Evolutionary conservation across 1,140 invertebrate genomes (phyloP).

Genomic region (Pseudomyrmex sp.): DNA sequence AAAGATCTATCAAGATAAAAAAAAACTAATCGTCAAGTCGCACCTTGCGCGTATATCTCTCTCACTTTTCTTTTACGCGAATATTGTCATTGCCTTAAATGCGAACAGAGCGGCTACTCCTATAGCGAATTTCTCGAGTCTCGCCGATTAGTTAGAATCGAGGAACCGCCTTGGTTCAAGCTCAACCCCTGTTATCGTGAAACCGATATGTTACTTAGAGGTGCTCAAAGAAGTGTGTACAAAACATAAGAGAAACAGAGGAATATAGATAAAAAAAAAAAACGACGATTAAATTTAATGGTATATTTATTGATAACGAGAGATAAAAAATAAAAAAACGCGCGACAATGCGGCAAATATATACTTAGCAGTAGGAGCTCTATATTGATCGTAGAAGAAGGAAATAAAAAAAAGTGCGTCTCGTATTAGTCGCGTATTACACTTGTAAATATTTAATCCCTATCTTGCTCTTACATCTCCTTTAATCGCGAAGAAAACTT

Average conservation of each 20-base stretch:
- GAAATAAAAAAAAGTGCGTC: conserved; percentile 26
- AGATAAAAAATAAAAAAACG: background rate
- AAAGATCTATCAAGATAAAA: no score
- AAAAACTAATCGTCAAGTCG: no score
- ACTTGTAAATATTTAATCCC: conserved; percentile 50
- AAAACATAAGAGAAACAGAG: conserved; percentile 59
- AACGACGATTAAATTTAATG: conserved; percentile 73
- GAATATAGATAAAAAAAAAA: conserved; percentile 62
- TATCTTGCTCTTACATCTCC: conserved; percentile 48
- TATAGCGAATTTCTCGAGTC: conserved; percentile 48
- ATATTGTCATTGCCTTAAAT: conserved; percentile 58
- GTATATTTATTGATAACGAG: conserved; percentile 75
- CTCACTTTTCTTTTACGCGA: conserved; percentile 17
- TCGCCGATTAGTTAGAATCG: conserved; percentile 49
- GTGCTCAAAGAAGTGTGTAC: conserved; percentile 80
- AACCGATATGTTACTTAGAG: conserved; percentile 77
- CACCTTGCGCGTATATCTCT: background rate
- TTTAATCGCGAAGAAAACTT: conserved; percentile 18
- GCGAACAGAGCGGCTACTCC: conserved; percentile 43
- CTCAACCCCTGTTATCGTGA: conserved; percentile 69
- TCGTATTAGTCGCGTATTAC: conserved; percentile 19
- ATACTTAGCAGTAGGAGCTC: conserved; percentile 58
- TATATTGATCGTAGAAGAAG: conserved; percentile 19
- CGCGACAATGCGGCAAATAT: conserved; percentile 7
- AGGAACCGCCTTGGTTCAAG: conserved; percentile 56